phyloP scores from a whole-genome alignment of 2,888 invertebrate genomes.

The Synergus umbraculus region DNA sequence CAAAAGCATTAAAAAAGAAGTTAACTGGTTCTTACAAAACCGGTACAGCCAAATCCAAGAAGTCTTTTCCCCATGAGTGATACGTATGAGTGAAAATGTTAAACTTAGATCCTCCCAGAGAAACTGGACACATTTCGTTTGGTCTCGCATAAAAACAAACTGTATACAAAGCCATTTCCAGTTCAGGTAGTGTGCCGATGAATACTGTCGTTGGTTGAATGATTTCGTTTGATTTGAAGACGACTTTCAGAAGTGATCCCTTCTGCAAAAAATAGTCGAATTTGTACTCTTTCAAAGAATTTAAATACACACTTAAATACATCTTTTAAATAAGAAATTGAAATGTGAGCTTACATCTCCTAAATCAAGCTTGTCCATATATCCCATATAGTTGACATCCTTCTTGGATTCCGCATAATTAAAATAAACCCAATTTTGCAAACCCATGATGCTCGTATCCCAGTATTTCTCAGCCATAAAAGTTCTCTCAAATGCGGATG shows the following conservation, averaged over 20 bases:
- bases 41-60: slow-evolving; percentile 90
- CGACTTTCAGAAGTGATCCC: slow-evolving; percentile 86
- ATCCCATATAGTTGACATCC: slow-evolving; percentile 88
- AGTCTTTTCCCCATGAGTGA: slow-evolving; percentile 87
- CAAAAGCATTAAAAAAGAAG: not conserved
- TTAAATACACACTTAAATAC: not conserved
- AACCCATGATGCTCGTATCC: slow-evolving; percentile 83
- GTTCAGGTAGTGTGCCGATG: slow-evolving; percentile 92
- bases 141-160: slow-evolving; percentile 90
- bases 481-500: slow-evolving; percentile 95
- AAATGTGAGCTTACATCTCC: slow-evolving; percentile 82
- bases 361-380: slow-evolving; percentile 84
- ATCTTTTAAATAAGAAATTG: not conserved
- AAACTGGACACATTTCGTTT: slow-evolving; percentile 84
- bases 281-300: not conserved
- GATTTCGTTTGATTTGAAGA: slow-evolving; percentile 84
- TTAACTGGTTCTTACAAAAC: slow-evolving; percentile 81
- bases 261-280: slow-evolving; percentile 80
- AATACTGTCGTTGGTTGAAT: slow-evolving; percentile 89
- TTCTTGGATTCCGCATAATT: slow-evolving; percentile 82
- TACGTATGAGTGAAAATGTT: slow-evolving; percentile 86
- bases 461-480: slow-evolving; percentile 92
- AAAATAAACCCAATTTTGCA: slow-evolving; percentile 95
- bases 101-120: slow-evolving; percentile 84
- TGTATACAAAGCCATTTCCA: slow-evolving; percentile 94